Conservation (phyloP, 2,888 invertebrate genomes). For the Diarsia rubi region DNA sequence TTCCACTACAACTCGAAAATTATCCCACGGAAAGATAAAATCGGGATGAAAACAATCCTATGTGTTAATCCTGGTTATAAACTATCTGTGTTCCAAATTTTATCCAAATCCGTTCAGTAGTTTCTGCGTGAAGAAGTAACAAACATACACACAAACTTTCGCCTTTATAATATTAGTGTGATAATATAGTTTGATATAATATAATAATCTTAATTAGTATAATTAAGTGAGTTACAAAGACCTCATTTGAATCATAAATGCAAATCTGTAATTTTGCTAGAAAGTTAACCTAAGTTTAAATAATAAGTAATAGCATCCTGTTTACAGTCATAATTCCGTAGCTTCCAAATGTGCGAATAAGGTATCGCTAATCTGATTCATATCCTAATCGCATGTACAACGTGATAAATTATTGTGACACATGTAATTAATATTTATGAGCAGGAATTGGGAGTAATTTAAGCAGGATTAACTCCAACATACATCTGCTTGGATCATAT, state of each 20-base stretch:
- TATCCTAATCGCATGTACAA: conserved; percentile 18
- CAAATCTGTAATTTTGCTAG: background rate
- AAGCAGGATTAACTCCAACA: conserved; percentile 13
- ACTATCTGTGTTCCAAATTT: too few relatives aligned
- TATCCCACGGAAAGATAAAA: too few relatives aligned
- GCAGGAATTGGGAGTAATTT: conserved; percentile 26
- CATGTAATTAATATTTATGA: conserved; percentile 54
- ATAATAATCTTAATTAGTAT: too few relatives aligned
- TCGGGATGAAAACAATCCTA: too few relatives aligned
- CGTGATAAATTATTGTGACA: conserved; percentile 46
- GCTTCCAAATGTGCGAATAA: conserved; percentile 25
- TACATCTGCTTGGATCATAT: conserved; percentile 10
- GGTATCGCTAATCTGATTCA: conserved; percentile 21
- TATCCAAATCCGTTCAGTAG: too few relatives aligned
- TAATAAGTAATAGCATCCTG: background rate
- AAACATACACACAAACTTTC: too few relatives aligned
- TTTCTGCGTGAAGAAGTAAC: too few relatives aligned
- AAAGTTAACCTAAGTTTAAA: background rate
- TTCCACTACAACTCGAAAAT: too few relatives aligned
- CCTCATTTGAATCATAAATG: background rate
- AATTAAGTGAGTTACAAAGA: background rate
- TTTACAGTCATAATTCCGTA: background rate
- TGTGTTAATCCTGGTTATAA: too few relatives aligned
- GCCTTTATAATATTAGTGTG: too few relatives aligned
- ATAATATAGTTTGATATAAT: too few relatives aligned